phyloP scores from a whole-genome alignment of 2,888 invertebrate species.

The Drosophila emarginata region DNA sequence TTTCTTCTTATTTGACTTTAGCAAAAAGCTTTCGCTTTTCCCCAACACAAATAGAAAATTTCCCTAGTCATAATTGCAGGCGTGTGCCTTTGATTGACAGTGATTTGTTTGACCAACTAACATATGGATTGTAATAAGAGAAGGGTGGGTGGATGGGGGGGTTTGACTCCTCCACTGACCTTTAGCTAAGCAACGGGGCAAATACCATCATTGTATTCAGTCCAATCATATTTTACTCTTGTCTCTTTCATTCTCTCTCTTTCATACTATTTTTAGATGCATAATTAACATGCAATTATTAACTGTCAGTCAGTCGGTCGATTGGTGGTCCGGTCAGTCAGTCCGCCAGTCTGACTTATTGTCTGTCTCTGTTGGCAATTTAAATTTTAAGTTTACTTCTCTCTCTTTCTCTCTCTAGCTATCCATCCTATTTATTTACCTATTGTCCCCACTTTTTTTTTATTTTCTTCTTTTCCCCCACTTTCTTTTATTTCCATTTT shows the following conservation, averaged over 20 bases:
- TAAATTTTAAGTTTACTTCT: not conserved
- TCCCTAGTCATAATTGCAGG: conserved; percentile 50
- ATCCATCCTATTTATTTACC: too few relatives aligned
- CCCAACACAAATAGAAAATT: not conserved
- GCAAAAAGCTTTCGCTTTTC: conserved; percentile 10
- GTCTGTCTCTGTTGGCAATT: conserved; percentile 1
- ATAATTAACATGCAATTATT: conserved; percentile 67
- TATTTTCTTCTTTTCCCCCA: conserved; percentile 25
- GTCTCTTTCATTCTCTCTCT: not conserved
- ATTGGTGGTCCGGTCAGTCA: too few relatives aligned
- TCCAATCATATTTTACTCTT: conserved; percentile 9
- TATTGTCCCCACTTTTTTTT: conserved; percentile 13
- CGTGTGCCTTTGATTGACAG: conserved; percentile 57
- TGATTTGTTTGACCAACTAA: conserved; percentile 62
- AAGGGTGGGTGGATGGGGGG: not conserved
- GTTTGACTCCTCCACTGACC: conserved; percentile 24
- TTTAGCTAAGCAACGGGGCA: conserved; percentile 24
- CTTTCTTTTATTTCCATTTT: conserved; percentile 22
- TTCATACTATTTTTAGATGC: conserved; percentile 43
- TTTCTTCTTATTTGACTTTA: not conserved
- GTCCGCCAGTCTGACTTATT: not conserved
- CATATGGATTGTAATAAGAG: not conserved
- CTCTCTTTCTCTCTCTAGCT: not conserved
- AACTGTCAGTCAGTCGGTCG: conserved; percentile 33
- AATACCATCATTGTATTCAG: conserved; percentile 14